Base-by-base conservation (phyloP, 2,797 vertebrate genomes). In the Molossus alvarezi region DNA sequence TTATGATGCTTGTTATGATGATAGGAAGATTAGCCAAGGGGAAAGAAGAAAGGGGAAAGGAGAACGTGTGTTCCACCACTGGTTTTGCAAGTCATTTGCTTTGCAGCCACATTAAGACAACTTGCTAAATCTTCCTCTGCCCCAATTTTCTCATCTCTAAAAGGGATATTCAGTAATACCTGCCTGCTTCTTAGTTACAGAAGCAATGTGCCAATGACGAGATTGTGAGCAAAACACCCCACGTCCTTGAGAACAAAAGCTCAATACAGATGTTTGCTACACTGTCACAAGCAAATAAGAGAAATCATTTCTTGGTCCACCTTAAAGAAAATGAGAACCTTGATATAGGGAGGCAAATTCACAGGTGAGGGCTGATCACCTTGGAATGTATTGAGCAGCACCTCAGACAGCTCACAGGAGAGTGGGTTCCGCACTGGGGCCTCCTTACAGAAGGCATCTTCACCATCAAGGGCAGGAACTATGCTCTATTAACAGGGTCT, bases 91-190 rank as follows among this genome's bases (percentile, higher is more conserved):
- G 29, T 71, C 41, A 72, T 80, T 60, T 72, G 67, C 65, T 94
- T 58, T 88, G 86, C 57, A 88, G 83, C 48, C 69, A 58, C 88
- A 23, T 41, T 33, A 94, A 94, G 48, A 90, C 67, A 80, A 93
- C 67, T 95, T 96, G 95, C 81, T 96, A 90, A 75, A 93, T 86
- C 92, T 92, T 92, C 88, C 37, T 79, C 55, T 93, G 67, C 72
- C 93, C 76, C 80, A n/a, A 62, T 85, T 55, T 95, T 91, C 91
- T 95, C 77, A 91, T n/a, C 81, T 65, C 77, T 48, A 6, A 92
- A 57, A 62, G 71, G 91, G 84, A 97, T 96, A 95, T 96, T 95
- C 97, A 96, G 92, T 81, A 97, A 93, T 83, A 95, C 57, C 71
- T 90, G 41, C 87, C 64, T 45, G 65, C 25, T 86, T 41, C 20